Conservation (phyloP, 2,797 vertebrate genomes). For the Malacoctenus gilli region DNA sequence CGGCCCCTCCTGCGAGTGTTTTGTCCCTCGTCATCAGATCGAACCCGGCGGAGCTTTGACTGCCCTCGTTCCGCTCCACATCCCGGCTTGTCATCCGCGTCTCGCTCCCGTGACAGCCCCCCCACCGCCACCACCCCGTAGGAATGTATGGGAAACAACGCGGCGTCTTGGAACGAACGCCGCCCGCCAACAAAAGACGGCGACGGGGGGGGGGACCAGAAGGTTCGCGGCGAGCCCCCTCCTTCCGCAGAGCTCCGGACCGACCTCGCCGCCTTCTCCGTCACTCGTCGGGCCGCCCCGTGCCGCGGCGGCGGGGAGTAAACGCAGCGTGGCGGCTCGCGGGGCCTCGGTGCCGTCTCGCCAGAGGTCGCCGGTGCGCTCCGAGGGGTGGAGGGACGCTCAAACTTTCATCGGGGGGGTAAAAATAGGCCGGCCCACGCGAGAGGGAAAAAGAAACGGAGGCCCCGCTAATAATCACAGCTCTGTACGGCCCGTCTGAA, state of each 20-base stretch:
- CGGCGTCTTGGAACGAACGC: constrained; percentile 66
- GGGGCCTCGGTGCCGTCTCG: constrained; percentile 38
- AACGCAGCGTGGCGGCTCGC: constrained; percentile 68
- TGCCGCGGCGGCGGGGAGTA: constrained; percentile 31
- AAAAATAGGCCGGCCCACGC: constrained; percentile 76
- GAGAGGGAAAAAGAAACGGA: constrained; percentile 70
- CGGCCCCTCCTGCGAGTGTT: constrained; percentile 52
- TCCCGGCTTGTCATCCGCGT: constrained; percentile 60
- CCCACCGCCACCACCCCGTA: constrained; percentile 48
- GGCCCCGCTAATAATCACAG: constrained; percentile 83
- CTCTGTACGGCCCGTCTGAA: constrained; percentile 74
- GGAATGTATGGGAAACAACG: constrained; percentile 80
- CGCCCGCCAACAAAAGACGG: constrained; percentile 57
- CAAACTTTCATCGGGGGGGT: constrained; percentile 72
- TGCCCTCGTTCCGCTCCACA: constrained; percentile 70
- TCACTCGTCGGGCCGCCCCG: constrained; percentile 55
- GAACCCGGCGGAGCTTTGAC: constrained; percentile 67
- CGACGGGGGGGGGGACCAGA: no score
- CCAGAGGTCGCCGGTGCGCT: no score
- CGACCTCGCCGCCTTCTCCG: constrained; percentile 44
- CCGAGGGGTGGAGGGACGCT: constrained; percentile 71
- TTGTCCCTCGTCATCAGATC: constrained; percentile 58
- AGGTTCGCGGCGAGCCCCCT: no score
- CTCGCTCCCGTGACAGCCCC: constrained; percentile 66
- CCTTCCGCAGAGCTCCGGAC: constrained; percentile 36